phyloP scores from a whole-genome alignment of 1,140 invertebrate genomes.

The Cydia amplana region DNA sequence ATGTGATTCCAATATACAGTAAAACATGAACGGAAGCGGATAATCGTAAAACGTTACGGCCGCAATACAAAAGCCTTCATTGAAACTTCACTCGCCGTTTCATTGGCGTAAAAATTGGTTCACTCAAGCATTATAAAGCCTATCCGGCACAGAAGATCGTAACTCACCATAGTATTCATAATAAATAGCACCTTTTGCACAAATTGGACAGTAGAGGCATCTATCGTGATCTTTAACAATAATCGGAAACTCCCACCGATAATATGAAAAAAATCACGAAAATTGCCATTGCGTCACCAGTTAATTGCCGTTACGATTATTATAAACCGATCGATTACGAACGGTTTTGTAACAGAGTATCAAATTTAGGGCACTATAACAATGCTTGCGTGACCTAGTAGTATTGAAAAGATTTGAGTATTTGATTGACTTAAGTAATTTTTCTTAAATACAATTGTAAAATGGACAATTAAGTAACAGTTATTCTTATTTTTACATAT shows the following conservation, averaged over 20 bases:
- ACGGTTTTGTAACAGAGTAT: constrained; percentile 53
- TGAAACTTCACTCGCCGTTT: constrained; percentile 61
- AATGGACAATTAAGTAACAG: too few relatives aligned
- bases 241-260: constrained; percentile 61
- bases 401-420: constrained; percentile 13
- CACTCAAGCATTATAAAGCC: constrained; percentile 38
- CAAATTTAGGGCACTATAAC: constrained; percentile 35
- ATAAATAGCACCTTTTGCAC: not conserved
- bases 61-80: constrained; percentile 39
- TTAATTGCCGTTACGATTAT: constrained; percentile 70
- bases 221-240: constrained; percentile 73
- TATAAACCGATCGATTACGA: constrained; percentile 61
- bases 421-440: not conserved
- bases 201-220: constrained; percentile 38
- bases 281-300: constrained; percentile 67
- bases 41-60: constrained; percentile 12
- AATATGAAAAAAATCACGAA: constrained; percentile 66
- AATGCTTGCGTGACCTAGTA: constrained; percentile 21
- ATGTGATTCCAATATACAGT: not conserved
- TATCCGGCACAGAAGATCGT: not conserved
- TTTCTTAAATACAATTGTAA: not conserved
- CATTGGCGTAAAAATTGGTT: constrained; percentile 53
- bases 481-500: too few relatives aligned
- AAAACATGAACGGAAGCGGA: constrained; percentile 7
- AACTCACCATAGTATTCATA: not conserved